Conservation (phyloP, 2,888 invertebrate species). For the Blera fallax region DNA sequence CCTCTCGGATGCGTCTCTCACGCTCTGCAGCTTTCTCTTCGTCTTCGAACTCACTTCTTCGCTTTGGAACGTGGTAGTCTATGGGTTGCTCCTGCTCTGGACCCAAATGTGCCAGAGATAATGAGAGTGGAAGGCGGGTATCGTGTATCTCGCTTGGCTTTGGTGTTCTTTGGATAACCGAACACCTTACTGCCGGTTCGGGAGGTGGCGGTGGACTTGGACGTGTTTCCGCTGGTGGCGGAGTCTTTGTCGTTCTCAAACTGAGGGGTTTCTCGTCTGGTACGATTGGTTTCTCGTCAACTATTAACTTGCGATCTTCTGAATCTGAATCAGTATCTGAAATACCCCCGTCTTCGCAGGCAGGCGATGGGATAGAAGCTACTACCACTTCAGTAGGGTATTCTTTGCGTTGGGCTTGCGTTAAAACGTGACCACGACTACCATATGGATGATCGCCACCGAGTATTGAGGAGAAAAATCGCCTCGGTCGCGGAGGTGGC, state of each 20-base stretch:
- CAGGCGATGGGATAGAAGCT: slow-evolving; percentile 46
- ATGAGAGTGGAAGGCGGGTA: slow-evolving; percentile 83
- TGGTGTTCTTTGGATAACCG: slow-evolving; percentile 92
- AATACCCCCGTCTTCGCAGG: slow-evolving; percentile 71
- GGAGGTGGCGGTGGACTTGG: slow-evolving; percentile 85
- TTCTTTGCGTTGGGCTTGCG: slow-evolving; percentile 91
- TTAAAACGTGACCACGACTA: slow-evolving; percentile 90
- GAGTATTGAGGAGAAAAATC: slow-evolving; percentile 90
- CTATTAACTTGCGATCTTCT: slow-evolving; percentile 85
- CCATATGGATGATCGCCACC: slow-evolving; percentile 92
- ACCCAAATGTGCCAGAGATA: slow-evolving; percentile 82
- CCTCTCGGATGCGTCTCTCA: slow-evolving; percentile 87
- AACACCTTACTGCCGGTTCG: slow-evolving; percentile 88
- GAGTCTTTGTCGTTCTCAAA: slow-evolving; percentile 82
- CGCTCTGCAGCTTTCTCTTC: slow-evolving; percentile 80
- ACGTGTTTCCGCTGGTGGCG: slow-evolving; percentile 82
- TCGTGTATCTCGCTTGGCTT: slow-evolving; percentile 79
- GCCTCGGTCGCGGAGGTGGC: slow-evolving; percentile 82
- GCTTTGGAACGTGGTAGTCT: slow-evolving; percentile 93
- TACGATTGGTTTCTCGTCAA: slow-evolving; percentile 86
- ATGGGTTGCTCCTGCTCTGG: slow-evolving; percentile 94
- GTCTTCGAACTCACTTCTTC: slow-evolving; percentile 83
- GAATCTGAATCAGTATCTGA: slow-evolving; percentile 77
- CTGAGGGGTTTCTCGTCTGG: slow-evolving; percentile 85
- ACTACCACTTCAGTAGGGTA: slow-evolving; percentile 83